Base-by-base conservation (phyloP, 2,113 vertebrate genomes). In the Gnathonemus longibarbis region DNA sequence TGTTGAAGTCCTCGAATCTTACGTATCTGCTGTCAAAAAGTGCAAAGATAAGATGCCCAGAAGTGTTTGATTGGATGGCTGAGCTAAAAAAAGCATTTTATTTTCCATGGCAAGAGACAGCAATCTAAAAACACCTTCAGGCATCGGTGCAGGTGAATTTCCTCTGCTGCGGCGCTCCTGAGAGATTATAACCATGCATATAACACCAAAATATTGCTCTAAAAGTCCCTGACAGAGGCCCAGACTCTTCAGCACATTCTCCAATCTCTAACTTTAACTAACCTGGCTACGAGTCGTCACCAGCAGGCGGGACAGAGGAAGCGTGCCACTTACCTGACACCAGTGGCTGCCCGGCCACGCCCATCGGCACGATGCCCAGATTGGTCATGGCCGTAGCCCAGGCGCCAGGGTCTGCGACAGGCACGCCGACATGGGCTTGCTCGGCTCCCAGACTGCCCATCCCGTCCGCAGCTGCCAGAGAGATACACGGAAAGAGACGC, bases 301-400 rank as follows among this genome's bases (percentile, higher is more conserved):
- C 21, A 46, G 45, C 13, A 24, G 77, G 77, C 8, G 77, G 77
- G 77, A 83, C 83, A 27, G 83, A n/a, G 9, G 2, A 48, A 84
- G 39, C 8, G 7, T 48, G 21, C 8, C 19, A 13, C 93, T 94
- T 96, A 99, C 98, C 98, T 94, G 98, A 96, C 84, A 98, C 94
- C 45, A 99, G 95, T 93, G 96, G 98, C 93, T 98, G 98, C 91
- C 97, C 97, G 19, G 96, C 95, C 93, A 99, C 92, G 89, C 97
- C 96, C 95, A 99, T 96, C 0, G 98, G 98, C 91, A 98, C 94
- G 94, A 99, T 98, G 91, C 98, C 97, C 91, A 99, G 91, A 94
- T 98, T 98, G 95, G 97, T 99, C 98, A 99, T 98, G 93, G 98
- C 97, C 0, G 97, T 97, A 88, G 97, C 96, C 98, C 98, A 99